Evolutionary conservation across 2,888 invertebrate species (phyloP), one percentile per base, ranked within the genome.

Genomic region (Pherbina coryleti): DNA sequence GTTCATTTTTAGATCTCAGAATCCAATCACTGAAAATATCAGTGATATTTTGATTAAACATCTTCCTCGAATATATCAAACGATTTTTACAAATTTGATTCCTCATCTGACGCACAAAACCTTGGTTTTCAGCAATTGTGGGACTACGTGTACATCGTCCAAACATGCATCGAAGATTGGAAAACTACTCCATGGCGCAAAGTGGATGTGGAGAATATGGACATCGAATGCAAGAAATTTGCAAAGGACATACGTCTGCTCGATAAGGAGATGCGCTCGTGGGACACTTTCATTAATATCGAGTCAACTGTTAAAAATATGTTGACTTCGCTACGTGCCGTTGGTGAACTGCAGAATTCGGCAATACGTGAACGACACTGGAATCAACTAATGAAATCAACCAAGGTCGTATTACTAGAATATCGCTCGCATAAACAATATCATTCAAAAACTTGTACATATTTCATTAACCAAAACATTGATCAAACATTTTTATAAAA

Each of bases 191-290:
- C 97, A 0, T 98, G 98, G 98, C 93, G 96, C 77, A 96, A 97
- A 88, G 97, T 98, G 79, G 98, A 98, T 87, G 98, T 98, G 57
- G 98, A 98, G 90, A 97, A 98, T 86, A 98, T 98, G 98, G 98
- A 98, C 86, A 96, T 98, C 83, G 98, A 98, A 90, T 98, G 98
- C 89, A 98, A 98, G 89, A 97, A 98, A 88, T 98, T 98, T 89
- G 96, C 98, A 2, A 98, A 98, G 90, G 97, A 97, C 89, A 95
- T 97, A 77, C 92, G 96, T 86, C 92, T 95, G 74, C 89, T 98
- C 84, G 98, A 98, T 87, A 98, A 98, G 88, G 98, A 98, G 91
- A 98, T 98, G 96, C 92, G 98, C 84, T 91, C 91, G 79, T 98
- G 98, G 98, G 97, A 98, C 85, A 95, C 97, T 0, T 98, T 97